Base-by-base conservation (phyloP, 2,888 invertebrate species). In the Lithophane semibrunnea region DNA sequence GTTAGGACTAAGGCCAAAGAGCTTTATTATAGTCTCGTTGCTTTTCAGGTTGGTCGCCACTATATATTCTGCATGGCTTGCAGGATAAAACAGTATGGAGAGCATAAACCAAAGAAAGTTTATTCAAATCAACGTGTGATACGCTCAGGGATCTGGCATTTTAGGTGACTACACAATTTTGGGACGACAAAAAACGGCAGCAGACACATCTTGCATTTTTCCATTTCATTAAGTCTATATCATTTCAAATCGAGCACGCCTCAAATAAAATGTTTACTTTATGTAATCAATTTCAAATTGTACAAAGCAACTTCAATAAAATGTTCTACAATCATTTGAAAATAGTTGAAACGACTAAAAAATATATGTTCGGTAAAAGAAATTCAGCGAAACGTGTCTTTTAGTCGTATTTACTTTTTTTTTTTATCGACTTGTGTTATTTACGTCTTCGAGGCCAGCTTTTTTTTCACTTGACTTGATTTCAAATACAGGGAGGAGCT, bases 201-300 rank as follows among this genome's bases (percentile, higher is more conserved):
- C n/a, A 21, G 37, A 21, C 37, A 29, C 49, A 76, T 60, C 37
- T 58, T 44, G 29, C 73, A 47, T 21, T 66, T 78, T 79, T 78
- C 60, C 56, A 69, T 56, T 83, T 52, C 60, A 79, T 66, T 80
- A 54, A 74, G 44, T 56, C 72, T 65, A 37, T 73, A 73, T 69
- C 42, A 61, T 73, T 58, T 47, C 12, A 24, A 82, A 65, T 37
- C 7, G 68, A 49, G 44, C 47, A 42, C 44, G n/a, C 9, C 13
- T 60, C 66, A 58, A 80, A 76, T 79, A 80, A 83, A 75, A 72
- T 66, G 64, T 77, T 68, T 72, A 65, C 73, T 74, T 79, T 68
- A 73, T 66, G 42, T 76, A 80, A 86, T 86, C 81, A 86, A 86
- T 75, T 76, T 73, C 42, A 49, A 76, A 77, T 78, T 75, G 65